Percentiles rank a stretch among this genome's conserved stretches.
Evolutionary conservation across 2,113 vertebrate species (phyloP).

Genomic region (Macrotis lagotis): DNA sequence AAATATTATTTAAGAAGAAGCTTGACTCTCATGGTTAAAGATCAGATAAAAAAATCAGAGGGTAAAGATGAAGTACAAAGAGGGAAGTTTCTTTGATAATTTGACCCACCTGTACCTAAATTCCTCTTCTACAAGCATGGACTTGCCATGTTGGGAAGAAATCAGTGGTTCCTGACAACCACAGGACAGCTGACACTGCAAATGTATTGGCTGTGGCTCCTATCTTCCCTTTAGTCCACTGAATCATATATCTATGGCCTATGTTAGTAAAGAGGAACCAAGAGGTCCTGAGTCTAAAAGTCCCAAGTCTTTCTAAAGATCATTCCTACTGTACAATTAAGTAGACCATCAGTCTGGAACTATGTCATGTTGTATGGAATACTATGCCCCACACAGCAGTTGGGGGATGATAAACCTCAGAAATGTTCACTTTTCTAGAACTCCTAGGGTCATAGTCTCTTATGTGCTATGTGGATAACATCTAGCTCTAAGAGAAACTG

Average conservation of each 20-base stretch:
- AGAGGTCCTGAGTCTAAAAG: neutral
- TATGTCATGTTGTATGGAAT: neutral
- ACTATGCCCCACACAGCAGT: neutral
- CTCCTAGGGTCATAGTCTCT: neutral
- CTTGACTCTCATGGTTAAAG: neutral
- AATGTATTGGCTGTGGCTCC: neutral
- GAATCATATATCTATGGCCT: neutral
- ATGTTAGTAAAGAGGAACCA: neutral
- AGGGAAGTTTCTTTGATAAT: neutral
- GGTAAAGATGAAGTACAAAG: neutral
- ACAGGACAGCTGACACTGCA: neutral
- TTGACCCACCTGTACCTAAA: neutral
- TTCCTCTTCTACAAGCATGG: neutral
- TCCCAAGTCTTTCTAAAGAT: neutral
- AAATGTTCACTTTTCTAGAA: neutral
- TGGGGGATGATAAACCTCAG: neutral
- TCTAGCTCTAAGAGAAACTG: neutral
- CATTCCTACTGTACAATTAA: neutral
- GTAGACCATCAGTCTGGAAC: neutral
- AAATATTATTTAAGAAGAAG: neutral
- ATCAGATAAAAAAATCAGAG: neutral
- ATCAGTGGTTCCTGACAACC: neutral
- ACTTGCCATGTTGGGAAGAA: neutral
- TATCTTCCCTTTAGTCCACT: neutral
- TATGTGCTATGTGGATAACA: neutral